Evolutionary conservation across 2,888 invertebrate species (phyloP), one percentile per base, ranked within the genome.

Genomic region (Caenorhabditis drosophilae): DNA sequence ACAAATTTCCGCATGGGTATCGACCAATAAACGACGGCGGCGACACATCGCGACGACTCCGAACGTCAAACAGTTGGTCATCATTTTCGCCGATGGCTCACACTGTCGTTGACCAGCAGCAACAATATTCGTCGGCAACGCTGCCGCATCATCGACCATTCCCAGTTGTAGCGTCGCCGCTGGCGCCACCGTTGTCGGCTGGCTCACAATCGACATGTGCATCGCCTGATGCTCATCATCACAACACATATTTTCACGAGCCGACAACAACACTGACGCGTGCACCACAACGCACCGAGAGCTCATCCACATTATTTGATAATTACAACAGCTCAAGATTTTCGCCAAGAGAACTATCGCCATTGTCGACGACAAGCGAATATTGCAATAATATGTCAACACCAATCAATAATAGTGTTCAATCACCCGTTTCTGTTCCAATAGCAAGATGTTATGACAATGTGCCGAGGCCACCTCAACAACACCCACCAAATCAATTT

Each of bases 1-100:
- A 56, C 59, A 67, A 64, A 18, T 70, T 51, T 54, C 74, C 74
- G 15, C 51, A 63, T 38, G 70, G 74, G 20, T 74, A 71, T 35
- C 57, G 71, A 34, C 70, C 74, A 34, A 57, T 74, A 23, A 58
- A 55, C 27, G 56, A 60, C n/a, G 55, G 47, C 4, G 42, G 42
- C 18, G n/a, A 18, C 38, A n/a, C 34, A 4, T 20, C 42, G 12
- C 31, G 40, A 26, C 16, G 25, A 15, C 53, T 63, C 18, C 66
- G 61, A 44, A 59, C 63, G 23, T 63, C 63, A 55, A 69, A 55
- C 61, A 62, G 63, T 61, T 61, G 63, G 60, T 69, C 69, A n/a
- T 60, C 60, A 45, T 61, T 67, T 44, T 48, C 67, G 45, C n/a
- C n/a, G n/a, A n/a, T n/a, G n/a, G n/a, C n/a, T n/a, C 59, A 59